Evolutionary conservation across 1,140 invertebrate species (phyloP).

Genomic region (Solen grandis): DNA sequence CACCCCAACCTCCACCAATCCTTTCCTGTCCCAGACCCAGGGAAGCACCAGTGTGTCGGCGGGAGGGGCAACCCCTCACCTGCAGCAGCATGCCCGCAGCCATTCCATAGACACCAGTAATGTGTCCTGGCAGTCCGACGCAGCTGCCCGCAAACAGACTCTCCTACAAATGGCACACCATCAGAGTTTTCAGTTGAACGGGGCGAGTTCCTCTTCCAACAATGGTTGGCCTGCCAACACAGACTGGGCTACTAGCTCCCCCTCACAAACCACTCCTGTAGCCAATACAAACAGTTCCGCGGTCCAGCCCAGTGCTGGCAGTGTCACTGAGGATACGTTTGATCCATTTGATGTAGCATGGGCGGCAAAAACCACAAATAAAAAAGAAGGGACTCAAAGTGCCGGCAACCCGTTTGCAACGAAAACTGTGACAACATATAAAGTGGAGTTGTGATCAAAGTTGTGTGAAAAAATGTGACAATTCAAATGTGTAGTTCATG

Average conservation of each 20-base stretch:
- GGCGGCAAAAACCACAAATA: constrained; percentile 84
- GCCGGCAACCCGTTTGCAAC: constrained; percentile 81
- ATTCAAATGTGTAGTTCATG: no score
- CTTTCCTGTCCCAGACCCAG: constrained; percentile 79
- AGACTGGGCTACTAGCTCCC: constrained; percentile 47
- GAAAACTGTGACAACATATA: constrained; percentile 83
- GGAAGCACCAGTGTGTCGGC: constrained; percentile 58
- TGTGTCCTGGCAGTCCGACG: constrained; percentile 51
- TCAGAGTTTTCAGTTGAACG: constrained; percentile 71
- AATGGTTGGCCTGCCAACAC: constrained; percentile 24
- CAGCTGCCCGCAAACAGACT: constrained; percentile 61
- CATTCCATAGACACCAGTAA: constrained; percentile 83
- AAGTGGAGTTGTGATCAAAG: constrained; percentile 83
- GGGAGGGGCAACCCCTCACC: constrained; percentile 47
- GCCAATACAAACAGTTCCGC: constrained; percentile 75
- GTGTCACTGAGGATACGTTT: constrained; percentile 51
- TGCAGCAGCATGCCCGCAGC: constrained; percentile 82
- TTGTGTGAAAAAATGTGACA: neutral
- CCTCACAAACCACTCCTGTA: constrained; percentile 62
- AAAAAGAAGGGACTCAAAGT: constrained; percentile 31
- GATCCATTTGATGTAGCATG: constrained; percentile 95
- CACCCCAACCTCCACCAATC: constrained; percentile 84
- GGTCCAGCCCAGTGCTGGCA: constrained; percentile 64
- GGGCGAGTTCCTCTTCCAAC: constrained; percentile 42
- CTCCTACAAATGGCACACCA: constrained; percentile 67